Conservation (phyloP, 2,113 vertebrate genomes). For the Datnioides undecimradiatus region DNA sequence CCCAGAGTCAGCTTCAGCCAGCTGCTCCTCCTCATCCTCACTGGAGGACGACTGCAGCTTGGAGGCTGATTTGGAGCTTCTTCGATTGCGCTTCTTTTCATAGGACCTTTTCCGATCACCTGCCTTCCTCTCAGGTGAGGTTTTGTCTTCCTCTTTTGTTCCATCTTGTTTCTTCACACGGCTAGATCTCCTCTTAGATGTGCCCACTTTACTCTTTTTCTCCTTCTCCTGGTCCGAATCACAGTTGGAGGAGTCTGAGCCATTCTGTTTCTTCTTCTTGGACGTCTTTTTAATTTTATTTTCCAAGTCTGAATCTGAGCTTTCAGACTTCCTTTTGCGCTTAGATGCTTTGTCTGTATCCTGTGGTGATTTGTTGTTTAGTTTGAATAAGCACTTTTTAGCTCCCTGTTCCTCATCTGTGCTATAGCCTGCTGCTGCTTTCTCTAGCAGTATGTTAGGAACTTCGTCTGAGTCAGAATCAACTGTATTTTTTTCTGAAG, state of each 20-base stretch:
- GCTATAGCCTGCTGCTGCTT: constrained; percentile 83
- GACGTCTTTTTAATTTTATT: constrained; percentile 78
- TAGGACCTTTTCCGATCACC: constrained; percentile 74
- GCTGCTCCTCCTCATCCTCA: constrained; percentile 67
- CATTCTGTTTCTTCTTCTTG: constrained; percentile 89
- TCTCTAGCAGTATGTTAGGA: constrained; percentile 88
- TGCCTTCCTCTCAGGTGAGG: constrained; percentile 52
- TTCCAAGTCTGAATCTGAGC: constrained; percentile 88
- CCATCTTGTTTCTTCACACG: constrained; percentile 77
- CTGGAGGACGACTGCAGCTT: constrained; percentile 77
- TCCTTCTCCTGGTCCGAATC: constrained; percentile 92
- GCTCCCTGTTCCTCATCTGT: constrained; percentile 88
- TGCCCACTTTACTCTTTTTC: constrained; percentile 82
- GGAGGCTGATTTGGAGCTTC: constrained; percentile 53
- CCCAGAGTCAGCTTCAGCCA: constrained; percentile 79
- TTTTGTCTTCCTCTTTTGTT: constrained; percentile 72
- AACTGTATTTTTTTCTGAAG: constrained; percentile 17
- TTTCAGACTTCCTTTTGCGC: constrained; percentile 90
- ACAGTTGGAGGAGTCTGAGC: constrained; percentile 86
- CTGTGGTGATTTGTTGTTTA: constrained; percentile 69
- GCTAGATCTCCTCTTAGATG: constrained; percentile 79
- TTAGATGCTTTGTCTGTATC: constrained; percentile 85
- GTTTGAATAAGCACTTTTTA: constrained; percentile 75
- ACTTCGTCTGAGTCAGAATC: constrained; percentile 94
- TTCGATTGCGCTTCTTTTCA: constrained; percentile 70